Percentiles rank a stretch among this genome's conserved stretches.
Conservation (phyloP, 92 coral and sea anemone species). For the Meandrina meandrites region DNA sequence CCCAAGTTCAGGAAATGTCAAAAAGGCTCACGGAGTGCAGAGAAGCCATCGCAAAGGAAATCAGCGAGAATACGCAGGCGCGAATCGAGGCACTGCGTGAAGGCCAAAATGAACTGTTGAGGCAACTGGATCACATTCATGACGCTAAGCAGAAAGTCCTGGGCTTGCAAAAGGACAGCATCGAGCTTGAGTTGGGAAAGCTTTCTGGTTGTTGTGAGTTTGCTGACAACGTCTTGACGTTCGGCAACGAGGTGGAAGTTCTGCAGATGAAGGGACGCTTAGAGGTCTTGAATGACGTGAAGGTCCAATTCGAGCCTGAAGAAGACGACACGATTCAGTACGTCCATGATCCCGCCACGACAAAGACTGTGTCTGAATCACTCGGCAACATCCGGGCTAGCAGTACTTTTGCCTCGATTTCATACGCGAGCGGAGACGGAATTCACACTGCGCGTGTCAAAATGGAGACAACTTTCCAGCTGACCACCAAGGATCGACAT, state of each 20-base stretch:
- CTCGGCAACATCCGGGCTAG: conserved; percentile 87
- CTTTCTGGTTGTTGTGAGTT: conserved; percentile 95
- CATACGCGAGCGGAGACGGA: conserved; percentile 97
- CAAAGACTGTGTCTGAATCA: conserved; percentile 71
- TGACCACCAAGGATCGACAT: conserved; percentile 95
- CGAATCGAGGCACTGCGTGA: conserved; percentile 79
- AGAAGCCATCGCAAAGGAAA: conserved; percentile 81
- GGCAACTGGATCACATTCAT: conserved; percentile 78
- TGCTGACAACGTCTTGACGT: conserved; percentile 93
- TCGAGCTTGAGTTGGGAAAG: conserved; percentile 95
- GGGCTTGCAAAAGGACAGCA: conserved; percentile 91
- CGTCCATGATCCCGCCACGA: conserved; percentile 69
- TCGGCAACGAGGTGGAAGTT: conserved; percentile 92
- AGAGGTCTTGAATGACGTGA: conserved; percentile 74
- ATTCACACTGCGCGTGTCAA: conserved; percentile 94
- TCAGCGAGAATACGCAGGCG: conserved; percentile 78
- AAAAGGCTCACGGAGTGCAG: conserved; percentile 87
- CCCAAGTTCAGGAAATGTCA: conserved; percentile 90
- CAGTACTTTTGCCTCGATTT: conserved; percentile 96
- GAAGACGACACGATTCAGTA: conserved; percentile 96
- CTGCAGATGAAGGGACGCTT: conserved; percentile 91
- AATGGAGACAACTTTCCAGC: conserved; percentile 88
- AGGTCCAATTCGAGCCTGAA: conserved; percentile 91
- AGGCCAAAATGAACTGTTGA: conserved; percentile 77
- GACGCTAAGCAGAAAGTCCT: conserved; percentile 91